Base-by-base conservation (phyloP, 2,888 invertebrate species). In the Brachyptera risi region DNA sequence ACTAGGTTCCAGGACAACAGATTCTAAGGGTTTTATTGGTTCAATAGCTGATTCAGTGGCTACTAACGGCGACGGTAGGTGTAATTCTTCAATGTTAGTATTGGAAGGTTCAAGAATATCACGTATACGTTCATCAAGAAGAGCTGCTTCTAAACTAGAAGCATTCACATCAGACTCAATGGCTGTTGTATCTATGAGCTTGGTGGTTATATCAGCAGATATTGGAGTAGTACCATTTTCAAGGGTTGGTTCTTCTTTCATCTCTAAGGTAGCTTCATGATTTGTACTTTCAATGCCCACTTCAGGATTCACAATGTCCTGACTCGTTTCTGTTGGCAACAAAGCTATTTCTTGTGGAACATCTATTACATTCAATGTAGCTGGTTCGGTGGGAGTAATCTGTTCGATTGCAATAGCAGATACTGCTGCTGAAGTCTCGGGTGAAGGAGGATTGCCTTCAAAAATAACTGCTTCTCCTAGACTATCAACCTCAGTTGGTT, bases 381-480 rank as follows among this genome's bases (percentile, higher is more conserved):
- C 21, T n/a, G 23, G 23, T 21, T 9, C 19, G 47, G n/a, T 47
- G 19, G 3, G 47, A n/a, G 24, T 21, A 7, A 15, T 59, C 7
- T 21, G n/a, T 37, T 44, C 61, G 26, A 54, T 23, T 19, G 44
- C 21, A 23, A 54, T 54, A 38, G 51, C 13, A 17, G 23, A 61
- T 15, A 37, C 47, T 15, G 61, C 58, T 15, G 50, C 51, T 2
- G 40, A 15, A 1, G 50, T 38, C 15, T 56, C 59, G 5, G 31
- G 31, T 7, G 31, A 31, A 7, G 31, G 31, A 5, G 11, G 11
- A 31, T 31, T 31, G 31, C 5, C 31, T 31, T 31, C 31, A n/a
- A n/a, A n/a, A n/a, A n/a, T n/a, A n/a, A n/a, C n/a, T n/a, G n/a
- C n/a, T n/a, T n/a, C n/a, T n/a, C n/a, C n/a, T n/a, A n/a, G n/a